phyloP scores from a whole-genome alignment of 2,113 vertebrate species.

The Rhinichthys klamathensis region DNA sequence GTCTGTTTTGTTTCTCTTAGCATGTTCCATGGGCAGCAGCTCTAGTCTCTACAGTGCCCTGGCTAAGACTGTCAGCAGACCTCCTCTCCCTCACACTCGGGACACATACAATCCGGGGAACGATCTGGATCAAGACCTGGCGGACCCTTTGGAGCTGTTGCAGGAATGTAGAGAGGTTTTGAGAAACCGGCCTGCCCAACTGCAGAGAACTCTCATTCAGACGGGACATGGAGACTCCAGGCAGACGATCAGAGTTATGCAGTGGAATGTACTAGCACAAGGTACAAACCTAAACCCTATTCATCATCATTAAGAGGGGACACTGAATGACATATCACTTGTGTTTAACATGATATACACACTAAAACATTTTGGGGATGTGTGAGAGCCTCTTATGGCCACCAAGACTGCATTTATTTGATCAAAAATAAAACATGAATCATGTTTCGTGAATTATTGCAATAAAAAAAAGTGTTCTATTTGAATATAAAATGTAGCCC shows the following conservation, averaged over 20 bases:
- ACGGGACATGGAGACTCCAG: conserved; percentile 32
- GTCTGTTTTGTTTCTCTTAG: conserved; percentile 63
- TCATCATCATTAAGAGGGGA: neutral
- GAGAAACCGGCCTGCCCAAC: conserved; percentile 82
- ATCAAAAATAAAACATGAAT: no score
- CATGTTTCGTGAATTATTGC: neutral
- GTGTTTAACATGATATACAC: neutral
- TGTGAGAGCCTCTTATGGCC: no score
- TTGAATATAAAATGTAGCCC: neutral
- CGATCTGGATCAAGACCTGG: conserved; percentile 73
- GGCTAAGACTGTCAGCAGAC: conserved; percentile 81
- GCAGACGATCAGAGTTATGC: conserved; percentile 87
- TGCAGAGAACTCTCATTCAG: conserved; percentile 80
- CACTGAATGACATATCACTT: neutral
- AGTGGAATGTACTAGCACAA: conserved; percentile 98
- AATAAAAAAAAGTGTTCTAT: neutral
- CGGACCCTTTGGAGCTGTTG: conserved; percentile 85
- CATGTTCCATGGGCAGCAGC: conserved; percentile 85
- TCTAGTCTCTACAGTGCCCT: conserved; percentile 85
- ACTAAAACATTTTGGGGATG: neutral
- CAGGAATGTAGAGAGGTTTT: conserved; percentile 86
- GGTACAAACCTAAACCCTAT: conserved; percentile 70
- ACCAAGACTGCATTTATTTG: neutral
- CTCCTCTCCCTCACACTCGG: conserved; percentile 69
- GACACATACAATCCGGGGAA: neutral